A percentile compares a stretch with the other conserved stretches of the same genome.
Evolutionary conservation across 1,140 invertebrate species (phyloP).

Genomic region (Mamestra configurata): DNA sequence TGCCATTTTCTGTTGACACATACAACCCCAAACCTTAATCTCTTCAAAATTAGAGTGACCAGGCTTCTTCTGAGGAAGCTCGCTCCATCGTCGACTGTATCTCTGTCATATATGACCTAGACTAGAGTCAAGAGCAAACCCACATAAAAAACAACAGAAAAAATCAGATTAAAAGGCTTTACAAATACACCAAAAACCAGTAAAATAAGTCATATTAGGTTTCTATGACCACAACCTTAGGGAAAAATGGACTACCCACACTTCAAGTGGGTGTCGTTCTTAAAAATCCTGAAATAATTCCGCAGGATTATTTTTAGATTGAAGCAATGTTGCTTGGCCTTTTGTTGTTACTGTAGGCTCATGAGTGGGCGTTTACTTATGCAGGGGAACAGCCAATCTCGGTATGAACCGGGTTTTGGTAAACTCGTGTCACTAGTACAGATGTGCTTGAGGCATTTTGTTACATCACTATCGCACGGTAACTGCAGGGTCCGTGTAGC

Average conservation of each 20-base stretch:
- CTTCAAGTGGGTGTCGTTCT: background rate
- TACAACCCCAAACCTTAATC: too few species aligned
- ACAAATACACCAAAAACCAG: too few species aligned
- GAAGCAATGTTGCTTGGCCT: background rate
- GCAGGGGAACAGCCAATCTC: background rate
- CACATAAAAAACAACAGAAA: too few species aligned
- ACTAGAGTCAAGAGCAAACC: too few species aligned
- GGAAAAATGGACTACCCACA: background rate
- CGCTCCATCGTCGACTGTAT: too few species aligned
- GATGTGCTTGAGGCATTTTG: background rate
- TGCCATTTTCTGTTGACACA: too few species aligned
- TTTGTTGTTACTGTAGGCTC: background rate
- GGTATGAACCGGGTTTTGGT: background rate
- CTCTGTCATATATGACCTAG: too few species aligned
- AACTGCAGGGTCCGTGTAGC: too few species aligned
- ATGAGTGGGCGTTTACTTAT: background rate
- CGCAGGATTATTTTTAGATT: background rate
- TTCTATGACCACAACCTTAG: background rate
- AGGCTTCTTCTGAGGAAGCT: too few species aligned
- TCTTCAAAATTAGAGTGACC: too few species aligned
- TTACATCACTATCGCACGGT: constrained; percentile 9
- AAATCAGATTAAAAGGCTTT: too few species aligned
- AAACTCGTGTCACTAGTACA: background rate
- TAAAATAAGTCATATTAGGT: background rate
- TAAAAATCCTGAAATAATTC: background rate